These are phyloP conservation scores for Pseudolycoriella hygida DNA, from an alignment of 2,888 invertebrate species.

Conservation along the genomic window DNA sequence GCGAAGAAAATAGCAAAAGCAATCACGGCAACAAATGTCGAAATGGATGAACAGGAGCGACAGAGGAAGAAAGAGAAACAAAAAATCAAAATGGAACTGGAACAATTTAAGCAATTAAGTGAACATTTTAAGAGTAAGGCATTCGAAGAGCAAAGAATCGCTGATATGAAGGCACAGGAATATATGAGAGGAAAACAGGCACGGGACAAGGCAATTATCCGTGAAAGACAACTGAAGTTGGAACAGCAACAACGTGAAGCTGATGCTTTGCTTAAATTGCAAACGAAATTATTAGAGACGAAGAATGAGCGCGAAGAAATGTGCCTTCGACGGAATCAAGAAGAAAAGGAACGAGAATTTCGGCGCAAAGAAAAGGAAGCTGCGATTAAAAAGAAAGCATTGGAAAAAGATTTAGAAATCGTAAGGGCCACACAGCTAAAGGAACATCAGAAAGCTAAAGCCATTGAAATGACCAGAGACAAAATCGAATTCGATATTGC, in stretches of 20 bases:
- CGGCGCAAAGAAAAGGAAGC: slow-evolving; percentile 23
- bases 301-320: slow-evolving; percentile 22
- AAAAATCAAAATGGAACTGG: slow-evolving; percentile 22
- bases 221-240: slow-evolving; percentile 20
- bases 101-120: slow-evolving; percentile 22
- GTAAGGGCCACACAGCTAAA: slow-evolving; percentile 21
- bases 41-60: slow-evolving; percentile 21
- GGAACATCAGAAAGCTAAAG: slow-evolving; percentile 22
- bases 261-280: slow-evolving; percentile 20
- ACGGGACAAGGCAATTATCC: slow-evolving; percentile 20
- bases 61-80: slow-evolving; percentile 16
- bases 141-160: slow-evolving; percentile 23
- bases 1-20: slow-evolving; percentile 20
- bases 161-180: slow-evolving; percentile 24
- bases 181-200: slow-evolving; percentile 24
- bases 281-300: slow-evolving; percentile 21
- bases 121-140: slow-evolving; percentile 23
- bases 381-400: slow-evolving; percentile 19
- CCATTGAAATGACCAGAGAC: slow-evolving; percentile 23
- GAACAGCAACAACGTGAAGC: slow-evolving; percentile 25
- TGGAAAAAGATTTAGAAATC: slow-evolving; percentile 20
- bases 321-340: slow-evolving; percentile 22
- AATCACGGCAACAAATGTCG: slow-evolving; percentile 18
- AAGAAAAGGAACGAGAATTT: slow-evolving; percentile 27
- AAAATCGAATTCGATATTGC: slow-evolving; percentile 23